Conservation (phyloP, 2,113 vertebrate species). For the Struthidea cinerea region DNA sequence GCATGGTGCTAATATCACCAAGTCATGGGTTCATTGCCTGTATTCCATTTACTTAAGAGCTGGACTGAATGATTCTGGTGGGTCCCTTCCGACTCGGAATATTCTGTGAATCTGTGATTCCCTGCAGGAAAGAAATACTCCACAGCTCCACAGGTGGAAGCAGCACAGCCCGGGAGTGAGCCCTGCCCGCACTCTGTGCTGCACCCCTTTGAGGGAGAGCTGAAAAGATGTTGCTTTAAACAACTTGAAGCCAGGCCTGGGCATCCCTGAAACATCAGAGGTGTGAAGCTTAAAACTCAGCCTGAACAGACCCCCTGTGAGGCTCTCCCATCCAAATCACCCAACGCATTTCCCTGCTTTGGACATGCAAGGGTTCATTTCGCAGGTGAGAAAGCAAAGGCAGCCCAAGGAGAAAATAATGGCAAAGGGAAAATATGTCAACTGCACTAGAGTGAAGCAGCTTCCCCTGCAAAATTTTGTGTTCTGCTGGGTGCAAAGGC, state of each 20-base stretch:
- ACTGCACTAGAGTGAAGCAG: neutral
- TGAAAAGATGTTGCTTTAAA: neutral
- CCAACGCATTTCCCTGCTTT: neutral
- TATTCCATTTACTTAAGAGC: neutral
- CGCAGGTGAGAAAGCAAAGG: neutral
- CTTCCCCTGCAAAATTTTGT: neutral
- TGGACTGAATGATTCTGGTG: neutral
- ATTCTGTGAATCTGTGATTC: neutral
- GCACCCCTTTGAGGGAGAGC: neutral
- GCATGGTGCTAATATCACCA: neutral
- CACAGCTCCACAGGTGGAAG: rapidly evolving
- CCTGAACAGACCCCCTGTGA: neutral
- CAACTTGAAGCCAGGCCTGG: neutral
- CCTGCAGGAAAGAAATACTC: neutral
- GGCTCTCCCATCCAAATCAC: neutral
- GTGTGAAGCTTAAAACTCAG: neutral
- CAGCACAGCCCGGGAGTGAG: neutral
- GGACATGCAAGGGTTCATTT: neutral
- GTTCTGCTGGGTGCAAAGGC: neutral
- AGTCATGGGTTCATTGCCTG: too few relatives aligned
- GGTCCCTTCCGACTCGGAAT: neutral
- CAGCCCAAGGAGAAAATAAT: neutral
- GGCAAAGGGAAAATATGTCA: neutral
- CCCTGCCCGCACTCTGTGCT: neutral
- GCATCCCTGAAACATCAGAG: neutral